Conservation (phyloP, 2,113 vertebrate genomes). For the Ovis canadensis region DNA sequence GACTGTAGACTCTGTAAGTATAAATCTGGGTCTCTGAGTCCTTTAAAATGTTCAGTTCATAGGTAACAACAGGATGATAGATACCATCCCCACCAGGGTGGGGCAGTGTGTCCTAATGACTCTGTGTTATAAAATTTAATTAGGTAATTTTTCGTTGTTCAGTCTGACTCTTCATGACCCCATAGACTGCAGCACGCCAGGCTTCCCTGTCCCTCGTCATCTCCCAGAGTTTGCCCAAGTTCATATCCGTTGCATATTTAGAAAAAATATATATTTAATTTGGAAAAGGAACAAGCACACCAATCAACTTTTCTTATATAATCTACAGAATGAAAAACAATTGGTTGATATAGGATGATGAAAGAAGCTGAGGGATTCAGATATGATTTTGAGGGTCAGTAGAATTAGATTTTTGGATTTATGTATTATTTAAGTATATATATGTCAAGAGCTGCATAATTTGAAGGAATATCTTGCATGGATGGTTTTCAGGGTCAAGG, state of each 20-base stretch:
- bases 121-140: neutral
- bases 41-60: neutral
- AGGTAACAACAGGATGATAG: neutral
- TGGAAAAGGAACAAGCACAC: neutral
- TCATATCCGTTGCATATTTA: neutral
- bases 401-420: neutral
- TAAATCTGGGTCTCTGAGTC: neutral
- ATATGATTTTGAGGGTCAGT: neutral
- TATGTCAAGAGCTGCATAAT: neutral
- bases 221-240: neutral
- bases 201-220: neutral
- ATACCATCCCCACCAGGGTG: fast-evolving
- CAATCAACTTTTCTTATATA: neutral
- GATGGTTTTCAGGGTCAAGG: neutral
- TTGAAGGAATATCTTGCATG: neutral
- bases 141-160: neutral
- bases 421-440: neutral
- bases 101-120: neutral
- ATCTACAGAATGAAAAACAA: neutral
- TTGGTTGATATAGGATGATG: neutral
- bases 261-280: neutral
- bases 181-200: fast-evolving
- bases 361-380: neutral
- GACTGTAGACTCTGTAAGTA: neutral
- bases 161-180: neutral